A percentile compares a stretch with the other conserved stretches of the same genome.
Conservation (phyloP, 2,797 vertebrate species). For the Anguilla megastoma region DNA sequence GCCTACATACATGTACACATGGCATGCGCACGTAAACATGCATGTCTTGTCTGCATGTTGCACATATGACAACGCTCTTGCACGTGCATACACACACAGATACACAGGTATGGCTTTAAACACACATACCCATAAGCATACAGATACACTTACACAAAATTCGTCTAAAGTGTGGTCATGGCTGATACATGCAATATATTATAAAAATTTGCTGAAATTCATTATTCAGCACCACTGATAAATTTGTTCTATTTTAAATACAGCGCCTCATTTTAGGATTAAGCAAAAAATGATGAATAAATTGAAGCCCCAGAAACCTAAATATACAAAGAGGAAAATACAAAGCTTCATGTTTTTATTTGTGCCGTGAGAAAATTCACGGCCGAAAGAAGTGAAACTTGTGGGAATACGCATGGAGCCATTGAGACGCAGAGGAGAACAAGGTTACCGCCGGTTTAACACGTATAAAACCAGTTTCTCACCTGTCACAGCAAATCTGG, state of each 20-base stretch:
- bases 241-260: background rate
- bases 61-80: slow-evolving; percentile 29
- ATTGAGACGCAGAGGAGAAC: background rate
- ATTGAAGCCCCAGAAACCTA: background rate
- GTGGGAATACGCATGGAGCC: background rate
- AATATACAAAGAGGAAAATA: background rate
- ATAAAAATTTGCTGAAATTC: background rate
- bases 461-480: slow-evolving; percentile 49
- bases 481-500: slow-evolving; percentile 62
- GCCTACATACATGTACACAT: background rate
- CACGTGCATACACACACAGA: slow-evolving; percentile 10
- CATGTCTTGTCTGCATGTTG: slow-evolving; percentile 37
- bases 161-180: background rate
- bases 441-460: slow-evolving; percentile 35
- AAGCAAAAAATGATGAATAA: background rate
- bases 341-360: background rate
- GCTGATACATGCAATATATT: background rate
- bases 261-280: background rate
- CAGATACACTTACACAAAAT: slow-evolving; percentile 43
- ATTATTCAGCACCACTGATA: background rate
- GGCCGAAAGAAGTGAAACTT: slow-evolving; percentile 1
- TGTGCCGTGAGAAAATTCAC: background rate
- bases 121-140: slow-evolving; percentile 6
- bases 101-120: slow-evolving; percentile 8
- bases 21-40: slow-evolving; percentile 38